Conservation (phyloP, 2,797 vertebrate species). For the Emydoidea blandingii region DNA sequence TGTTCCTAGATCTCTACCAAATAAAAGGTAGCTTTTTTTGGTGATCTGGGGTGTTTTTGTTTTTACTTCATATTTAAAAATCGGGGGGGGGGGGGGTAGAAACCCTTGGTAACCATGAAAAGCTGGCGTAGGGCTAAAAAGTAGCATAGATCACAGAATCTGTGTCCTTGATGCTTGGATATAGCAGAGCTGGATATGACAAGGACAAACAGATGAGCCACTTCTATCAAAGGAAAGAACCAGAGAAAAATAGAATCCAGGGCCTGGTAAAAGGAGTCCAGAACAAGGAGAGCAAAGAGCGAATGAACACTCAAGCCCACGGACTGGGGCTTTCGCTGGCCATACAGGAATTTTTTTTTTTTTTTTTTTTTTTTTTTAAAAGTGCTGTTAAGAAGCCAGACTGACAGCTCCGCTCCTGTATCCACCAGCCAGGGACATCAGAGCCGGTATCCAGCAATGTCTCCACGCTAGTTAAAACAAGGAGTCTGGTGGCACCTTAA, state of each 20-base stretch:
- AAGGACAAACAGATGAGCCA: neutral
- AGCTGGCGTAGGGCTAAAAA: neutral
- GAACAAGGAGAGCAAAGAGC: neutral
- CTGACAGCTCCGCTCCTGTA: too few relatives aligned
- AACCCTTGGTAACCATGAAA: neutral
- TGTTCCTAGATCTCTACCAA: neutral
- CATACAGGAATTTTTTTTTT: neutral
- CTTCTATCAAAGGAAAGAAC: neutral
- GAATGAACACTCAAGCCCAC: neutral
- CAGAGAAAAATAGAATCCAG: neutral
- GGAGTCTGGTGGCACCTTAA: too few relatives aligned
- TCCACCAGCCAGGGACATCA: too few relatives aligned
- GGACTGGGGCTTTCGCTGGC: neutral
- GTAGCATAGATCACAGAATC: neutral
- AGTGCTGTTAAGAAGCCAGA: neutral
- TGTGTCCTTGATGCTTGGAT: too few relatives aligned
- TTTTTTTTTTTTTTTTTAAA: too few relatives aligned
- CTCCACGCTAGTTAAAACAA: too few relatives aligned
- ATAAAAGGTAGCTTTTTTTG: neutral
- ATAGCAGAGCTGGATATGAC: neutral
- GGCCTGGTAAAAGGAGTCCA: neutral
- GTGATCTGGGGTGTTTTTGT: neutral
- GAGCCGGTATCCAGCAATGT: too few relatives aligned
- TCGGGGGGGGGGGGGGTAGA: rapidly evolving
- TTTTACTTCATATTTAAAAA: neutral